A percentile compares a stretch with the other conserved stretches of the same genome.
Evolutionary conservation across 1,140 invertebrate species (phyloP).

Genomic region (Proales similis): DNA sequence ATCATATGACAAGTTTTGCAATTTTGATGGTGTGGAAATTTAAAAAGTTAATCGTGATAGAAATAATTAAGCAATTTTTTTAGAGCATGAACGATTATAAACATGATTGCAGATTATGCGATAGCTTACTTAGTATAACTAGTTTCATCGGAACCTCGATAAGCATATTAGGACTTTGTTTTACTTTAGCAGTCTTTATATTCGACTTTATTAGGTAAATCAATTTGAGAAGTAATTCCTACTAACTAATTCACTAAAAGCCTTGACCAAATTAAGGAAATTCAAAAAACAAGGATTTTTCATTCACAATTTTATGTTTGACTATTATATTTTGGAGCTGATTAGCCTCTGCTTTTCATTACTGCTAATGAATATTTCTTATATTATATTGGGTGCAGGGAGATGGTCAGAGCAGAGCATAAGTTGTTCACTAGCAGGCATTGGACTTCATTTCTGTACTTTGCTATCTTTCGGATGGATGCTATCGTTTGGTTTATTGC

Average conservation of each 20-base stretch:
- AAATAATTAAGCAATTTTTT: neutral
- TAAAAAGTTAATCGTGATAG: neutral
- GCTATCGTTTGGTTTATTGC: conserved; percentile 10
- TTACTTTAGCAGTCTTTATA: neutral
- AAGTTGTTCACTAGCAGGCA: neutral
- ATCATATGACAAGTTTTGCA: conserved; percentile 35
- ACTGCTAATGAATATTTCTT: conserved; percentile 28
- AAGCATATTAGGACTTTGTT: conserved; percentile 15
- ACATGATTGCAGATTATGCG: conserved; percentile 5
- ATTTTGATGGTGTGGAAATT: conserved; percentile 32
- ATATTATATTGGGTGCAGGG: conserved; percentile 1
- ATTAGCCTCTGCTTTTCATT: conserved; percentile 9
- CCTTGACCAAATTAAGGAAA: conserved; percentile 3
- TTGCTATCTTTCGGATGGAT: conserved; percentile 25
- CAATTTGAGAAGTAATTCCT: neutral
- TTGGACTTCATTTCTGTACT: conserved; percentile 15
- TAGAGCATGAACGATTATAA: conserved; percentile 9
- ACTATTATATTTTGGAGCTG: conserved; percentile 24
- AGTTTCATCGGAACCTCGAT: conserved; percentile 8
- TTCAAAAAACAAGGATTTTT: conserved; percentile 1
- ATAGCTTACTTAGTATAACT: neutral
- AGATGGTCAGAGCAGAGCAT: conserved; percentile 2
- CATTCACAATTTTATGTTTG: conserved; percentile 35
- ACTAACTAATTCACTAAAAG: neutral
- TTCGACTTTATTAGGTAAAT: conserved; percentile 18